A percentile compares a stretch with the other conserved stretches of the same genome.
Conservation (phyloP, 2,888 invertebrate species). For the Nomada ruficornis region DNA sequence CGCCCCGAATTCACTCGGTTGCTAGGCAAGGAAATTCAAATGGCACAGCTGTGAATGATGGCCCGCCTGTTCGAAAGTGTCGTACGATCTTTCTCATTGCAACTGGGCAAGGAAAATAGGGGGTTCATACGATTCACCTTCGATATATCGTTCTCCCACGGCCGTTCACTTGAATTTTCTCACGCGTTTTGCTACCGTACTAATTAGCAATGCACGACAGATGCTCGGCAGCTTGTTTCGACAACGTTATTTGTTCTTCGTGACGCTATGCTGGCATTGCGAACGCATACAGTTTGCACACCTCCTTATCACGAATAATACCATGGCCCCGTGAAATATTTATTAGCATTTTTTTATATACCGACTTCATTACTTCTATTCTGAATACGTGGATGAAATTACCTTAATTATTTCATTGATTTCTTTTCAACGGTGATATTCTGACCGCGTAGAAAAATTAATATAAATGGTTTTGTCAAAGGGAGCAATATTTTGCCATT, state of each 20-base stretch:
- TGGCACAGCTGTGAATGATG: conserved; percentile 24
- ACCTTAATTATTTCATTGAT: no score
- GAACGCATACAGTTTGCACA: conserved; percentile 1
- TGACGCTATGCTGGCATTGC: conserved; percentile 45
- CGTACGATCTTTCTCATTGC: conserved; percentile 10
- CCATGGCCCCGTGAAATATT: background rate
- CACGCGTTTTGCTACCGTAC: conserved; percentile 38
- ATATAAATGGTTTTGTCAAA: no score
- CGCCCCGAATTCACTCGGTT: conserved; percentile 33
- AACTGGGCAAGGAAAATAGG: background rate
- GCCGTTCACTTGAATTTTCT: conserved; percentile 49
- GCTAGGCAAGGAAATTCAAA: conserved; percentile 44
- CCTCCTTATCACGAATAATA: background rate
- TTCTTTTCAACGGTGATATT: no score
- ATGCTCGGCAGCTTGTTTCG: conserved; percentile 36
- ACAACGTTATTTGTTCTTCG: conserved; percentile 52
- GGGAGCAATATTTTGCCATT: no score
- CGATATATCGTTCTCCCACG: conserved; percentile 5
- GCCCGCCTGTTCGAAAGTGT: background rate
- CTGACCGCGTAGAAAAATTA: no score
- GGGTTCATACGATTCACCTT: conserved; percentile 8
- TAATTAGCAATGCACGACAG: conserved; percentile 59
- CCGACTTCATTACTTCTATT: no score
- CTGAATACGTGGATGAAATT: no score
- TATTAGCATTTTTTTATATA: background rate